Evolutionary conservation across 2,113 vertebrate species (phyloP), one percentile per base, ranked within the genome.

Genomic region (Halcyon malimbica): DNA sequence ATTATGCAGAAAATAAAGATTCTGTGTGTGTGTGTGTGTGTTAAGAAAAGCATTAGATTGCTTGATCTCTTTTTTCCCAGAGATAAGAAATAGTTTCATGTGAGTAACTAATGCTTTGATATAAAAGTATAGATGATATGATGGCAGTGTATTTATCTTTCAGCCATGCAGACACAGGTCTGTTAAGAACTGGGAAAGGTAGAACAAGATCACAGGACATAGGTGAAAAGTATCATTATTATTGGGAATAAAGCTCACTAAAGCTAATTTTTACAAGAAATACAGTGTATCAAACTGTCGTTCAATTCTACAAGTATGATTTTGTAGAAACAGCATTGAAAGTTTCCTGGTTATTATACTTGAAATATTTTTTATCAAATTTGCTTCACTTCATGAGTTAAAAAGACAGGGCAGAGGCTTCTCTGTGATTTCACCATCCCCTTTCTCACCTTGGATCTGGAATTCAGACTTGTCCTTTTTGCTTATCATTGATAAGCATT

Each of bases 281-380:
- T 90, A 87, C 25, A 56, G 44, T 75, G 31, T 41, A 78, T 86
- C 29, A 78, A 83, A 81, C 17, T 87, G 60, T 48, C 77, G 23
- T 86, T 90, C 77, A 2, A 70, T 23, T 80, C 25, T 46, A 0
- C 33, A 89, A 91, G 25, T 50, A 65, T 17, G 57, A 90, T 71
- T 90, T 41, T 89, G n/a, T 63, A 92, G 88, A 88, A 95, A 62
- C 7, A 69, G 28, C 24, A 65, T 19, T 35, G 37, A 86, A 35
- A 37, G 16, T 48, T 90, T 92, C 46, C 60, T 48, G 29, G 19
- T 75, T 50, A 74, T 51, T 86, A 64, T 46, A 21, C 54, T 65
- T 86, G 63, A 77, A 87, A 74, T 53, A 77, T 79, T 93, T 59
- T 87, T 91, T 83, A 92, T 57, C 25, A 39, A 77, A 92, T 94